These are phyloP conservation scores for Melanchra persicariae DNA, from an alignment of 2,888 invertebrate species.

Conservation along the genomic window DNA sequence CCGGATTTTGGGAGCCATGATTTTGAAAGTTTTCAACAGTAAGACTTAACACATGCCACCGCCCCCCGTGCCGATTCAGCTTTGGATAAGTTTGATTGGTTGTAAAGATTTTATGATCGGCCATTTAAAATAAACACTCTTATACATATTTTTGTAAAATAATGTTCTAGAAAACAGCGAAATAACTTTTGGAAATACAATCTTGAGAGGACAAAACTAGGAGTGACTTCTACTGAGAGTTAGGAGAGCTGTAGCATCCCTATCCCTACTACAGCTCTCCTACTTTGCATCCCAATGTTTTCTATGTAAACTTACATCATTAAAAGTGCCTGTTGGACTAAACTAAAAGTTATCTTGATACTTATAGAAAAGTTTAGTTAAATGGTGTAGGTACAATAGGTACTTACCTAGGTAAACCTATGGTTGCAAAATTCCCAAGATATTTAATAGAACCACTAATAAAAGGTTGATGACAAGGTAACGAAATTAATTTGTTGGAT, in stretches of 20 bases:
- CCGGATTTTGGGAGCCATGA: neutral
- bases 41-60: neutral
- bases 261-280: too few species aligned
- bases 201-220: neutral
- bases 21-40: neutral
- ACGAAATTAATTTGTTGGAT: neutral
- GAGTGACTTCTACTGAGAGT: neutral
- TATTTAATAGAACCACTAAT: neutral
- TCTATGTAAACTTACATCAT: too few species aligned
- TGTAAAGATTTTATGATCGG: neutral
- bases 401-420: neutral
- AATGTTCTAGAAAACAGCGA: neutral
- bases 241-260: neutral
- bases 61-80: neutral
- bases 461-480: neutral
- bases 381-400: neutral
- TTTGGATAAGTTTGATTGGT: neutral
- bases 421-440: neutral
- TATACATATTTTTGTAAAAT: neutral
- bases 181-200: neutral
- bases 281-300: neutral
- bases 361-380: neutral
- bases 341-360: neutral
- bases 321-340: neutral
- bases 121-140: neutral